Evolutionary conservation across 2,797 vertebrate species (phyloP).

Genomic region (Echeneis naucrates): DNA sequence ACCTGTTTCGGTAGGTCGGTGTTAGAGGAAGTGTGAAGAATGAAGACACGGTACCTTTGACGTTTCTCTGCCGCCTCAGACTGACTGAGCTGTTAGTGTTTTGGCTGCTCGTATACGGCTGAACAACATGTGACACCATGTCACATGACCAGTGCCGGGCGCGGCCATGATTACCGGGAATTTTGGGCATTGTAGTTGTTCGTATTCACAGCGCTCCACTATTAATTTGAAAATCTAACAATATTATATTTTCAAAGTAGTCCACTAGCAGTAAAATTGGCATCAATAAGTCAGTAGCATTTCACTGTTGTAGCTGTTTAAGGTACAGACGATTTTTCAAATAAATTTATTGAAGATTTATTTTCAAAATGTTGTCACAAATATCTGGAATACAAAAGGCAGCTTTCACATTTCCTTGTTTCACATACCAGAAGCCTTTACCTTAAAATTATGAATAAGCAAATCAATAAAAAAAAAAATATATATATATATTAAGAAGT

Average conservation of each 20-base stretch:
- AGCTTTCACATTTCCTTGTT: no score
- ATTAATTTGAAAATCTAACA: no score
- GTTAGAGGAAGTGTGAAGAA: background rate
- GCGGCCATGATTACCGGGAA: background rate
- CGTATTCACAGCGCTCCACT: background rate
- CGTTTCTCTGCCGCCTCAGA: background rate
- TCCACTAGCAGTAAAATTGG: background rate
- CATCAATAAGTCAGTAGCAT: background rate
- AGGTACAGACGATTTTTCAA: background rate
- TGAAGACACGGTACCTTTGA: conserved; percentile 19
- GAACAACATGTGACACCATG: conserved; percentile 30
- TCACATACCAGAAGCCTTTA: no score
- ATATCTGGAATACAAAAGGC: no score
- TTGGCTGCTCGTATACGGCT: background rate
- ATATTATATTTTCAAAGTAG: background rate
- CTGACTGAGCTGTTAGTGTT: conserved; percentile 29
- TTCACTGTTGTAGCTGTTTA: background rate
- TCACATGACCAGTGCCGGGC: conserved; percentile 48
- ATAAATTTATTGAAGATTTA: no score
- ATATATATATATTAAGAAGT: background rate
- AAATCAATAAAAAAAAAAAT: background rate
- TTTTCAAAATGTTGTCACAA: no score
- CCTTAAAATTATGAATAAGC: background rate
- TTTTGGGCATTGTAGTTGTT: conserved; percentile 62
- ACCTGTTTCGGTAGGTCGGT: background rate